Percentiles rank a stretch among this genome's conserved stretches.
phyloP scores from a whole-genome alignment of 1,140 invertebrate species.

The Diachasmimorpha longicaudata region DNA sequence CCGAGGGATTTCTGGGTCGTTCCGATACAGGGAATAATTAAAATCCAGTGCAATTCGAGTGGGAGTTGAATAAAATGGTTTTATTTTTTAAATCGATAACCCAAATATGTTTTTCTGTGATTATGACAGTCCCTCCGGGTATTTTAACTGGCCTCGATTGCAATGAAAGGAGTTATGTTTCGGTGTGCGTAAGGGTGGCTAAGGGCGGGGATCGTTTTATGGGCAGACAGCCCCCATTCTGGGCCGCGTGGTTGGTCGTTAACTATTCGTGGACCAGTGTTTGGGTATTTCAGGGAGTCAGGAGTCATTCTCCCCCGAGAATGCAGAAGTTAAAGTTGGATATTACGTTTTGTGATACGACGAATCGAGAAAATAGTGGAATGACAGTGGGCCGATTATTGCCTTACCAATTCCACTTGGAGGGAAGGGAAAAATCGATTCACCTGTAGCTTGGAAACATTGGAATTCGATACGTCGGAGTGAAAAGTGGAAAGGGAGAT shows the following conservation, averaged over 20 bases:
- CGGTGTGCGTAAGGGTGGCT: not conserved
- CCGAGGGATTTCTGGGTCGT: not conserved
- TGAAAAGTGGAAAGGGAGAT: not conserved
- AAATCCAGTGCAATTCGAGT: not conserved
- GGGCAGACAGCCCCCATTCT: slow-evolving; percentile 39
- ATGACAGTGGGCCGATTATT: not conserved
- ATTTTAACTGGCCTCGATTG: not conserved
- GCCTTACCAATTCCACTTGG: not conserved
- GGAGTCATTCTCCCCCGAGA: slow-evolving; percentile 17
- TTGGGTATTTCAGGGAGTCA: not conserved
- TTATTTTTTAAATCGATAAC: not conserved
- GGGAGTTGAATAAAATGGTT: not conserved
- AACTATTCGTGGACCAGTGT: not conserved
- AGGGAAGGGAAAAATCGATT: not conserved
- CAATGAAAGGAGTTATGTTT: not conserved
- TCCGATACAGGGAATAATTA: not conserved
- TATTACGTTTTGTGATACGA: not conserved
- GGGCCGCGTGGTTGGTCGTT: slow-evolving; percentile 39
- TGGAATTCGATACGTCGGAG: not conserved
- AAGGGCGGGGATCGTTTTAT: slow-evolving; percentile 42
- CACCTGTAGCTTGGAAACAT: not conserved
- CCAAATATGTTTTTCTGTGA: not conserved
- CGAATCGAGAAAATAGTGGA: not conserved
- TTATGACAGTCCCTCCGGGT: not conserved
- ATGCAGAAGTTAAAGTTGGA: not conserved